These are phyloP conservation scores for Labroides dimidiatus DNA, from an alignment of 2,797 vertebrate species.

Conservation along the genomic window DNA sequence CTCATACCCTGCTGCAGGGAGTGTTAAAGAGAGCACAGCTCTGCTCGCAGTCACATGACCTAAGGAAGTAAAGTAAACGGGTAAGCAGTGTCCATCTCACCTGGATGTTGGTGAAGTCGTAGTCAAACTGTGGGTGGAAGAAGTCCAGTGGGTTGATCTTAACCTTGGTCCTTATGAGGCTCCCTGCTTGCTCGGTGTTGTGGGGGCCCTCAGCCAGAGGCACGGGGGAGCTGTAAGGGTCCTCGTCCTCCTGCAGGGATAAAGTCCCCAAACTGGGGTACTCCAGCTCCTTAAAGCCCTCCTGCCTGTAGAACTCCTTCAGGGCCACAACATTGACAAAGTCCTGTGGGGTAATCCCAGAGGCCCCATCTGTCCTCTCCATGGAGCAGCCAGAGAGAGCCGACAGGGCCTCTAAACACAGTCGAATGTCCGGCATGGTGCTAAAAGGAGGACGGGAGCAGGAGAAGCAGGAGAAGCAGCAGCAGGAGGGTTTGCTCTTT, in stretches of 20 bases:
- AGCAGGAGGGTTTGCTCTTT: no score
- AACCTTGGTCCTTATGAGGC: not conserved
- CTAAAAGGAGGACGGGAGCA: not conserved
- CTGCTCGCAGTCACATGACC: not conserved
- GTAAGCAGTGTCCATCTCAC: conserved; percentile 36
- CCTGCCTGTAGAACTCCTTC: conserved; percentile 63
- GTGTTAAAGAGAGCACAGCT: no score
- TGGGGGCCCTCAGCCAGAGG: conserved; percentile 3
- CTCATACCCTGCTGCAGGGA: no score
- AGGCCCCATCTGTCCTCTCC: not conserved
- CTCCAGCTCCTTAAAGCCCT: conserved; percentile 59
- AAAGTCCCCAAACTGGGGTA: conserved; percentile 62
- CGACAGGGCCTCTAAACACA: conserved; percentile 68
- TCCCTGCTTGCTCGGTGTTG: accelerated
- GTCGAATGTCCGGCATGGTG: conserved; percentile 38
- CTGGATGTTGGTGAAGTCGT: conserved; percentile 70
- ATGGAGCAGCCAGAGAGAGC: conserved; percentile 60
- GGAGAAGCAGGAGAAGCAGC: no score
- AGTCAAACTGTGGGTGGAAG: conserved; percentile 68
- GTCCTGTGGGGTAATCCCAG: conserved; percentile 63
- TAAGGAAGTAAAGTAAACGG: no score
- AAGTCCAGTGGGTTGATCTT: conserved; percentile 64
- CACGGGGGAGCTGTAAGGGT: conserved; percentile 56
- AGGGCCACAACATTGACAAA: conserved; percentile 68
- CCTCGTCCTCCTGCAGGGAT: conserved; percentile 58